Evolutionary conservation across 2,797 vertebrate genomes (phyloP).

Genomic region (Caiman crocodilus): DNA sequence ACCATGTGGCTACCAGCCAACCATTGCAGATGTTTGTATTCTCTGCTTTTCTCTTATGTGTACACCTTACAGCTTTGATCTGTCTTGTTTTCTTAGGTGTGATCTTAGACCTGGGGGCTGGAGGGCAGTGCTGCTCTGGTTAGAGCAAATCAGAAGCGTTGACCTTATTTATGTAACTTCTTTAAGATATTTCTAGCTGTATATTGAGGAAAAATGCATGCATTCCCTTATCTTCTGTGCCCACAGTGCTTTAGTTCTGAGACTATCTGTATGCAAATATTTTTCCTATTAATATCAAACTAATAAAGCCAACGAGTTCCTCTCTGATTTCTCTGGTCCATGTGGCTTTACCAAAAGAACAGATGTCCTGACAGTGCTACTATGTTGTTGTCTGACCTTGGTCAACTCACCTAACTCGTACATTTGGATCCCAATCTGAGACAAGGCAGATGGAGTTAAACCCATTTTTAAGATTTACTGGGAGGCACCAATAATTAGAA

Average conservation of each 20-base stretch:
- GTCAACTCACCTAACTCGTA: not conserved
- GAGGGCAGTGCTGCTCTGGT: not conserved
- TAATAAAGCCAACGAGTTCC: constrained; percentile 54
- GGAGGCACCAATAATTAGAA: not conserved
- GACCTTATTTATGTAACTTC: not conserved
- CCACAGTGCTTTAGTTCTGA: constrained; percentile 37
- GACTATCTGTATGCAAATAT: constrained; percentile 7
- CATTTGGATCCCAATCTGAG: not conserved
- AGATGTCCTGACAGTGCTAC: accelerated
- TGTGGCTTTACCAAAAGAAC: not conserved
- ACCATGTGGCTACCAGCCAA: not conserved
- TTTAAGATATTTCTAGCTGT: not conserved
- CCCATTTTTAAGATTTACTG: not conserved
- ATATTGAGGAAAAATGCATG: not conserved
- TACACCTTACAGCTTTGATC: not conserved
- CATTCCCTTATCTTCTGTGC: not conserved
- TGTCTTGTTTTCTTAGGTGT: not conserved
- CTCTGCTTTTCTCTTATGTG: not conserved
- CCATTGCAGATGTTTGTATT: not conserved
- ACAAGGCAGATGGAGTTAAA: not conserved
- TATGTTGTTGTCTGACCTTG: accelerated
- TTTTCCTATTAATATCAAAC: constrained; percentile 41
- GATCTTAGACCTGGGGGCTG: not conserved
- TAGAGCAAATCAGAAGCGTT: not conserved
- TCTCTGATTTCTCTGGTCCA: not conserved